Evolutionary conservation across 2,888 invertebrate species (phyloP), one percentile per base, ranked within the genome.

Genomic region (Neoscelio sp.): DNA sequence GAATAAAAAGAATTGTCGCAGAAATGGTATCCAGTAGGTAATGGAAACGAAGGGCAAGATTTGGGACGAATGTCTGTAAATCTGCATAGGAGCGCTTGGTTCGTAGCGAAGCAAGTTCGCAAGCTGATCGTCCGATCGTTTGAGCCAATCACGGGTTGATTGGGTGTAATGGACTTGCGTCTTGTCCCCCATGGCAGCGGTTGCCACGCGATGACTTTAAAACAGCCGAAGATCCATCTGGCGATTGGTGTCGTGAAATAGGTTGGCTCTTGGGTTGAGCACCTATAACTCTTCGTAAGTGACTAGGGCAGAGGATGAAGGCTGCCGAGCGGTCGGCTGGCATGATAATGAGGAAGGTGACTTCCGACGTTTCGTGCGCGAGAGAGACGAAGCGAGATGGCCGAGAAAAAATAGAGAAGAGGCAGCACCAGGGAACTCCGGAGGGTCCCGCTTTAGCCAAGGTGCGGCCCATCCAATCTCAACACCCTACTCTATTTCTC

Each of bases 261-360:
- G 70, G 62, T 44, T 44, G 64, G 12, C 76, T 82, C 86, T 88
- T 88, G 87, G 84, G 87, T 88, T 89, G 88, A 86, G 84, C 84
- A 89, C 88, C 89, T 78, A 82, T 78, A 48, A 71, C 78, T 67
- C 62, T 78, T 84, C 84, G 85, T 87, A 89, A 89, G 89, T 88
- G 88, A 88, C 87, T 89, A 87, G 89, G 88, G 85, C 87, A 89
- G 88, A 89, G 89, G 89, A 89, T 89, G 89, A 89, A 89, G 89
- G 89, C 88, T 89, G 88, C 84, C 86, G 87, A 87, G 87, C 82
- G 84, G 85, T 82, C 81, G 85, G 84, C 86, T 87, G 89, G 87
- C 88, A 90, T 89, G 89, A 89, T 90, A 90, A 90, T 90, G 90
- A 90, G 90, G 90, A 90, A 90, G 90, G 90, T 90, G 89, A 90